Base-by-base conservation (phyloP, 2,113 vertebrate species). In the Neotragus moschatus region DNA sequence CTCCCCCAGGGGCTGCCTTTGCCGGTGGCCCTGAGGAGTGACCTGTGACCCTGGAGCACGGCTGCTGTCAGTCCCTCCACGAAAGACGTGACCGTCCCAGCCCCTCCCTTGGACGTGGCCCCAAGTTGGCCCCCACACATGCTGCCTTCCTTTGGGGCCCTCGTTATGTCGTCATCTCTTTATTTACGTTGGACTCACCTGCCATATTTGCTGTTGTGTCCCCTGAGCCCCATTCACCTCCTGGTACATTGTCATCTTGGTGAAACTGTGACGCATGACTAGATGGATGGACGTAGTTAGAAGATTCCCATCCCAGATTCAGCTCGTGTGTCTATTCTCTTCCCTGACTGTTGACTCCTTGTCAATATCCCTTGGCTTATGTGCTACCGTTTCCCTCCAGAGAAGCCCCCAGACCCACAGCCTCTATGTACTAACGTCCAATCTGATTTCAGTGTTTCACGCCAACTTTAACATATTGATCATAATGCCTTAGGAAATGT, bases 161-260 rank as follows among this genome's bases (percentile, higher is more conserved):
- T 49, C 30, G 7, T 16, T 26, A 16, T 1, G 2, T 10, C n/a
- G 0, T 13, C 14, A 1, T 15, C 63, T 43, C 28, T 36, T 9
- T 7, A 2, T 3, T 43, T n/a, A 21, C 2, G 0, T 39, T 11
- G 45, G 33, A 33, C 19, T 91, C 6, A 3, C 8, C 26, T 28
- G 70, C 84, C 56, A 5, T 0, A 12, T 21, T 14, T 12, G 23
- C 9, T 63, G 4, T 13, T 2, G 0, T 36, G 51, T 39, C 66
- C 14, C 13, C 43, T 13, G 55, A 66, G 25, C 81, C 43, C 26
- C 21, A 1, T 21, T 3, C n/a, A 11, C 51, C 36, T 33, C 53
- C 81, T 23, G 36, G 30, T 5, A 2, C 26, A 0, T 8, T 0
- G 7, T 7, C 0, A 79, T 9, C 19, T 3, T 15, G 0, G 30